phyloP scores from a whole-genome alignment of 2,113 vertebrate genomes.

The Actinemys pallida region DNA sequence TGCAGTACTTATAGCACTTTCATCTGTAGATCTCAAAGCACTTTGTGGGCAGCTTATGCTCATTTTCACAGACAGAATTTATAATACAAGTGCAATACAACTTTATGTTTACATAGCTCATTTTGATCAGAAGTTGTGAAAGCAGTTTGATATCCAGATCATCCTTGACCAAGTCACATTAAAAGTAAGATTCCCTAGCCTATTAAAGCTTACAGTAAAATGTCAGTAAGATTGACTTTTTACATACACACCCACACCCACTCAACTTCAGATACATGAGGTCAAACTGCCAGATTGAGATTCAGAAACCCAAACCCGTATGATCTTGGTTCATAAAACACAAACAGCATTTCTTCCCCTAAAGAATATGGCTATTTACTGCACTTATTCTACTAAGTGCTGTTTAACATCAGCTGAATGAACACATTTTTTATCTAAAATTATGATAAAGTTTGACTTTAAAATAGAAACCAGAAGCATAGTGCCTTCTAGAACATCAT shows the following conservation, averaged over 20 bases:
- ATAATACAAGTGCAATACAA: background rate
- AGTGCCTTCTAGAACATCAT: background rate
- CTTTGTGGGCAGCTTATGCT: background rate
- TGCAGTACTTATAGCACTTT: background rate
- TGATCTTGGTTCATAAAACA: slow-evolving; percentile 22
- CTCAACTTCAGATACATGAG: background rate
- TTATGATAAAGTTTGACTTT: background rate
- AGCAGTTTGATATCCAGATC: background rate
- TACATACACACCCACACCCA: background rate
- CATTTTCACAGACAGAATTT: background rate
- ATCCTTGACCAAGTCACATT: slow-evolving; percentile 6
- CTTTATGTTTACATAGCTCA: background rate
- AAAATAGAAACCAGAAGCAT: background rate
- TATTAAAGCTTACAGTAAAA: background rate
- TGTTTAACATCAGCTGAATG: background rate
- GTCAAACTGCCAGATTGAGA: background rate
- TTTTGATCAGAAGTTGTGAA: slow-evolving; percentile 1
- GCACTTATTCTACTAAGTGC: background rate
- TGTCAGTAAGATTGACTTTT: background rate
- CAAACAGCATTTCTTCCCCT: background rate
- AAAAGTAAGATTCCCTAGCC: background rate
- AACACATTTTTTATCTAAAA: background rate
- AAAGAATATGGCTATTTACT: background rate
- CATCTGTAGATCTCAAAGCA: background rate
- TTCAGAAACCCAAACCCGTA: slow-evolving; percentile 3